A percentile compares a stretch with the other conserved stretches of the same genome.
phyloP scores from a whole-genome alignment of 2,888 invertebrate genomes.

The Eurois occulta region DNA sequence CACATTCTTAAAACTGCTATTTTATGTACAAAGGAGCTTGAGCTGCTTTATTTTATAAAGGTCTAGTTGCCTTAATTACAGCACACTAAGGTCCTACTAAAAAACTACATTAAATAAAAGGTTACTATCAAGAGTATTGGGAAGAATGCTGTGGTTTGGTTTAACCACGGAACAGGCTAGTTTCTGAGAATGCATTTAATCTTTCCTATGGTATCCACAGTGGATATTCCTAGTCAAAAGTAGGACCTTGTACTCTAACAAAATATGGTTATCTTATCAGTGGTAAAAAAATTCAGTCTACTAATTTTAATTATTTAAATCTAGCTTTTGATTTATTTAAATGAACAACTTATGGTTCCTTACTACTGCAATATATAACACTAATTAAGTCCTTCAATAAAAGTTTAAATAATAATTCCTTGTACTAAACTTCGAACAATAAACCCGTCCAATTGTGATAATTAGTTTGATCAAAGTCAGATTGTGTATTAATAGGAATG shows the following conservation, averaged over 20 bases:
- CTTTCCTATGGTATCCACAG: background rate
- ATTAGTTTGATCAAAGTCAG: conserved; percentile 18
- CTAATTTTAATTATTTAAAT: conserved; percentile 56
- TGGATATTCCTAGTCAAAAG: background rate
- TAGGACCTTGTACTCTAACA: conserved; percentile 26
- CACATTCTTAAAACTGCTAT: background rate
- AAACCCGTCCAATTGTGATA: conserved; percentile 33
- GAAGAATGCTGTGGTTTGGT: background rate
- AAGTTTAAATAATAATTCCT: conserved; percentile 51
- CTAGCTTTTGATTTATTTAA: conserved; percentile 52
- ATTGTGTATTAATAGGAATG: conserved; percentile 17
- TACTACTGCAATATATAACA: conserved; percentile 44
- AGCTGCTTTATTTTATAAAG: conserved; percentile 6
- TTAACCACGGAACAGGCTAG: background rate
- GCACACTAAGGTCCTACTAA: conserved; percentile 19
- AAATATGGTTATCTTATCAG: conserved; percentile 12
- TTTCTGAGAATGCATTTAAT: conserved; percentile 4
- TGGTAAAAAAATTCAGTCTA: conserved; percentile 67
- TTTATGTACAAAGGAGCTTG: background rate
- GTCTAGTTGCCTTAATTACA: conserved; percentile 10
- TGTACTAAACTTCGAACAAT: conserved; percentile 63
- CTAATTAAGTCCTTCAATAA: conserved; percentile 2
- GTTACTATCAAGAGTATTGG: background rate
- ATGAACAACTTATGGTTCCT: conserved; percentile 59
- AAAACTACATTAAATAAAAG: conserved; percentile 5